Percentiles rank a stretch among this genome's conserved stretches.
Conservation (phyloP, 2,113 vertebrate genomes). For the Eublepharis macularius region DNA sequence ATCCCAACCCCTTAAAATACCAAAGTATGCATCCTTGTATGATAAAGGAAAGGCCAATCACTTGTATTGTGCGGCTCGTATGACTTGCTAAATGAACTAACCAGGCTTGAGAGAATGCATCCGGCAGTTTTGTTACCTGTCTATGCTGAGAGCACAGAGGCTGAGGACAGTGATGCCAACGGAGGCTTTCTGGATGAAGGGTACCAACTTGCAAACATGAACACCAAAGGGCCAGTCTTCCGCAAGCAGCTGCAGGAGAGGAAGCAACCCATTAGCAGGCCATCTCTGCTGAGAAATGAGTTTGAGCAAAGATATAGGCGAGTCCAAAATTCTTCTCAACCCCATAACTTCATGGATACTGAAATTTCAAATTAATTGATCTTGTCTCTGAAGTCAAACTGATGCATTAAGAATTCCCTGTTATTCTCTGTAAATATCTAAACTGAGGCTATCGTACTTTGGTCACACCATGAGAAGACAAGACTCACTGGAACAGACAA, state of each 20-base stretch:
- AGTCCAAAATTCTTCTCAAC: too few species aligned
- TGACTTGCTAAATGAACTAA: rapidly evolving
- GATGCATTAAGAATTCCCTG: too few species aligned
- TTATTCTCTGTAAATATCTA: too few species aligned
- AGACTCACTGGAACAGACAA: too few species aligned
- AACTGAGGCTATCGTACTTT: too few species aligned
- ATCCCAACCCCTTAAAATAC: not conserved
- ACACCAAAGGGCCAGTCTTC: slow-evolving; percentile 90
- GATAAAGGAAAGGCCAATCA: not conserved
- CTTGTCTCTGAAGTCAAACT: too few species aligned
- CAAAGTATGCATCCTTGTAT: not conserved
- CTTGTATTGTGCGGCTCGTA: too few species aligned
- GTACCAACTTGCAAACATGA: slow-evolving; percentile 86
- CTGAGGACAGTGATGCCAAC: slow-evolving; percentile 92
- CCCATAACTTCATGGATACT: too few species aligned
- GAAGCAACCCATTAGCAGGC: not conserved
- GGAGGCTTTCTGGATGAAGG: slow-evolving; percentile 89
- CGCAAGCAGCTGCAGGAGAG: slow-evolving; percentile 78
- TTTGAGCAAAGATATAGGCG: not conserved
- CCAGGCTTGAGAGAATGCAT: rapidly evolving
- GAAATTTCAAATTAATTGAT: too few species aligned
- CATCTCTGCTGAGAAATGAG: rapidly evolving
- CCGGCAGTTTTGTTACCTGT: slow-evolving; percentile 78
- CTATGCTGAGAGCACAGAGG: slow-evolving; percentile 89
- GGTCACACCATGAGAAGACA: too few species aligned